Conservation (phyloP, 2,888 invertebrate species). For the Trachelus iudaicus region DNA sequence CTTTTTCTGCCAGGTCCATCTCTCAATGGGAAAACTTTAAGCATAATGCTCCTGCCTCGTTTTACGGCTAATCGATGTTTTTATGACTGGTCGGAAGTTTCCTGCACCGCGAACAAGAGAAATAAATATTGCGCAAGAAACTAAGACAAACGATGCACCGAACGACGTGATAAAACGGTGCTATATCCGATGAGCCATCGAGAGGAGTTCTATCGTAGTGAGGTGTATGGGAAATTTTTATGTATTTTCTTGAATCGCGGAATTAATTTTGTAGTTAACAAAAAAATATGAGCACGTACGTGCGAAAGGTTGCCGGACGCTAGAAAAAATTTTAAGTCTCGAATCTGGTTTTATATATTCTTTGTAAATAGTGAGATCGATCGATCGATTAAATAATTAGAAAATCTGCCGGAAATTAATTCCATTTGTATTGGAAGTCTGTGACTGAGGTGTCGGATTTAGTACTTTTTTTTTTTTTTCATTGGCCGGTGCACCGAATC, state of each 20-base stretch:
- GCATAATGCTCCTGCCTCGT: constrained; percentile 28
- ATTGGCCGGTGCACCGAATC: not conserved
- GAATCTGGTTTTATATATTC: not conserved
- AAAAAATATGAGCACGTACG: not conserved
- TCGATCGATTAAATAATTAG: not conserved
- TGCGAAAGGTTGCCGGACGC: not conserved
- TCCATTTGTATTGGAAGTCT: not conserved
- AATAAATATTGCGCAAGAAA: constrained; percentile 33
- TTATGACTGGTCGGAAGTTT: constrained; percentile 25
- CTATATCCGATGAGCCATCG: not conserved
- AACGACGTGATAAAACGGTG: constrained; percentile 23
- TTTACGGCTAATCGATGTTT: constrained; percentile 45
- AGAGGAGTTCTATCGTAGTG: not conserved
- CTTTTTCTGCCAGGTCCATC: constrained; percentile 31
- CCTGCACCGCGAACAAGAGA: constrained; percentile 19
- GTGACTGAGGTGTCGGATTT: not conserved
- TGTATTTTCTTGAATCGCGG: not conserved
- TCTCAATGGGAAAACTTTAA: constrained; percentile 37
- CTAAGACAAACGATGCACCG: constrained; percentile 17
- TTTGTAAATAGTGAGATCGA: too few relatives aligned
- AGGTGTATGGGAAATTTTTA: not conserved
- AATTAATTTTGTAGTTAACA: too few relatives aligned
- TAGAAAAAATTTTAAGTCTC: not conserved
- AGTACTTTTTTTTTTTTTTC: not conserved
- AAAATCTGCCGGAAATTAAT: not conserved